Evolutionary conservation across 92 coral and sea anemone species (phyloP).

Genomic region (Porites rus): DNA sequence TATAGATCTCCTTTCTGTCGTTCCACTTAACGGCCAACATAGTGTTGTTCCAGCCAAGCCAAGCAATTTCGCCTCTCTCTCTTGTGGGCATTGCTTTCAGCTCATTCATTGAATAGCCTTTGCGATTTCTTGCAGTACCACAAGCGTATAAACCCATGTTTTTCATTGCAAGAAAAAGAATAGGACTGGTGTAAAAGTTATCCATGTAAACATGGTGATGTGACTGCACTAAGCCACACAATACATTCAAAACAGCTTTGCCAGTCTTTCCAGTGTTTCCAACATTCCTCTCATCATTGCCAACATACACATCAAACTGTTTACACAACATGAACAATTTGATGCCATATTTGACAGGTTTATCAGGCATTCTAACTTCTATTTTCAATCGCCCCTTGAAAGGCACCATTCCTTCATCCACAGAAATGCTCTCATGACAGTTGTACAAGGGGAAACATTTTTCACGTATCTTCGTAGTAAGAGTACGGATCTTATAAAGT

Average conservation of each 20-base stretch:
- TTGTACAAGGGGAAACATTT: slow-evolving; percentile 33
- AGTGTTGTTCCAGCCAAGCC: slow-evolving; percentile 36
- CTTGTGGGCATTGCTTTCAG: slow-evolving; percentile 41
- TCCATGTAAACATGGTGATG: slow-evolving; percentile 47
- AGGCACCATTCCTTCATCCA: slow-evolving; percentile 66
- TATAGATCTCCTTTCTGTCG: slow-evolving; percentile 57
- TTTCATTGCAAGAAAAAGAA: slow-evolving; percentile 42
- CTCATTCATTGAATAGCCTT: slow-evolving; percentile 29
- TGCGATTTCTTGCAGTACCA: slow-evolving; percentile 57
- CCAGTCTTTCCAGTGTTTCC: slow-evolving; percentile 44
- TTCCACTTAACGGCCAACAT: slow-evolving; percentile 61
- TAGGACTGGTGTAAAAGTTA: slow-evolving; percentile 65
- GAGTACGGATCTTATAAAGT: no score
- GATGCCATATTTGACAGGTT: slow-evolving; percentile 67
- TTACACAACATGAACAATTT: slow-evolving; percentile 42
- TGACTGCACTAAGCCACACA: slow-evolving; percentile 33
- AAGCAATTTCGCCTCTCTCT: slow-evolving; percentile 30
- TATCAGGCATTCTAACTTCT: slow-evolving; percentile 39
- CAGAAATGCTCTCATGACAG: slow-evolving; percentile 41
- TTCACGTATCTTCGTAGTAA: slow-evolving; percentile 12
- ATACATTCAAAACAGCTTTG: slow-evolving; percentile 23
- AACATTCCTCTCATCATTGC: slow-evolving; percentile 48
- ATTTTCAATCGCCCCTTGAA: slow-evolving; percentile 52
- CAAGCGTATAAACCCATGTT: slow-evolving; percentile 52
- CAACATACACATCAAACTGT: slow-evolving; percentile 50